Evolutionary conservation across 2,797 vertebrate species (phyloP).

Genomic region (Smutsia temminckii): DNA sequence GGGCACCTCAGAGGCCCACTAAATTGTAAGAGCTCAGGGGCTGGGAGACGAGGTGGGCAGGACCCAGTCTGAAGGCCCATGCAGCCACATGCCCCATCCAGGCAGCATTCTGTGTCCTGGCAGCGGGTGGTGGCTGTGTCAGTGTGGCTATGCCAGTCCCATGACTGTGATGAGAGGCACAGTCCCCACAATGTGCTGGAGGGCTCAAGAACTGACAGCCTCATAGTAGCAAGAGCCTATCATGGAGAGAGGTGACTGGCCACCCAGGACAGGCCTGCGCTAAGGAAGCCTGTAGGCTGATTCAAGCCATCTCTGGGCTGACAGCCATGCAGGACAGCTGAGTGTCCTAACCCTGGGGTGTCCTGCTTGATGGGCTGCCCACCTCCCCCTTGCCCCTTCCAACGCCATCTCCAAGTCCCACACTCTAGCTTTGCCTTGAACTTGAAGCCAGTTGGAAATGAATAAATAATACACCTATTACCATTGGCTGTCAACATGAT

Average conservation of each 20-base stretch:
- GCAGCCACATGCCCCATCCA: not conserved
- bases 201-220: not conserved
- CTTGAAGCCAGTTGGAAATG: not conserved
- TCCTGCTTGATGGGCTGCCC: not conserved
- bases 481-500: not conserved
- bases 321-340: not conserved
- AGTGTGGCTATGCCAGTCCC: not conserved
- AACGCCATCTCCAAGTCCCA: not conserved
- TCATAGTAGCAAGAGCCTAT: not conserved
- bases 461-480: not conserved
- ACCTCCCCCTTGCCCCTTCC: not conserved
- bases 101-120: not conserved
- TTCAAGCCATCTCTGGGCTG: not conserved
- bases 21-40: not conserved
- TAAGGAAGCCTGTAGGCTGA: not conserved
- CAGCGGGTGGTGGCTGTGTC: not conserved
- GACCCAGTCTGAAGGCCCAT: not conserved
- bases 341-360: too few species aligned
- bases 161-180: not conserved
- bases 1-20: not conserved
- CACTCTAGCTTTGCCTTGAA: not conserved
- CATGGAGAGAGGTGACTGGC: not conserved
- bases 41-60: not conserved
- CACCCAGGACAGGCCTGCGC: not conserved
- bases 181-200: not conserved